phyloP scores from a whole-genome alignment of 2,888 invertebrate genomes.

The Sesia apiformis region DNA sequence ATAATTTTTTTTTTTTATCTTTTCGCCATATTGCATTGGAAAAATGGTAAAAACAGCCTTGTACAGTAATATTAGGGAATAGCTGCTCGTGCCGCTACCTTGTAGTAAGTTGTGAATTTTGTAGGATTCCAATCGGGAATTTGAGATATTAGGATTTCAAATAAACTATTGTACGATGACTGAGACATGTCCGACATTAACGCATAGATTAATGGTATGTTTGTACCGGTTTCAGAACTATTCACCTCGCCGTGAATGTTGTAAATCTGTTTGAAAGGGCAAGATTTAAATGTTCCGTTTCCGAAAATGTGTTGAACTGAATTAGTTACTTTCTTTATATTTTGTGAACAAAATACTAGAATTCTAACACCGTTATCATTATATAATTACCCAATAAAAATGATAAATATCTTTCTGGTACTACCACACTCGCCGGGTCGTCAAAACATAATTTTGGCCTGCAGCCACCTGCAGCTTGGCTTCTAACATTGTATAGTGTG shows the following conservation, averaged over 20 bases:
- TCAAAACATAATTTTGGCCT: no score
- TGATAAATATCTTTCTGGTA: no score
- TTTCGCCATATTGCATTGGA: background rate
- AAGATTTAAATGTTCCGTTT: background rate
- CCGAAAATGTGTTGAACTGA: background rate
- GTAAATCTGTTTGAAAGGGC: background rate
- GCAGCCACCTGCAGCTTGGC: no score
- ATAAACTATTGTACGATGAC: background rate
- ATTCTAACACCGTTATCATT: no score
- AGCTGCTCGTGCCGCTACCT: background rate
- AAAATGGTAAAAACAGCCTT: constrained; percentile 1
- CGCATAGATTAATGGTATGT: background rate
- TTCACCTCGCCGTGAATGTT: background rate
- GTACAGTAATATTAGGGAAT: background rate
- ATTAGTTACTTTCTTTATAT: no score
- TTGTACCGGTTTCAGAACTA: background rate
- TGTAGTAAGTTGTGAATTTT: background rate
- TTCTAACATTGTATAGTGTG: no score
- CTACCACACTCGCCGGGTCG: no score
- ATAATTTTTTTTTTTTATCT: background rate
- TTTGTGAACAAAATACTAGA: no score
- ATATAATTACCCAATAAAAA: no score
- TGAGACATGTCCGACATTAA: background rate
- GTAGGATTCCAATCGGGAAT: background rate
- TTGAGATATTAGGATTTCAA: background rate